These are phyloP conservation scores for Neocrepidodera transversa DNA, from an alignment of 2,888 invertebrate species.

Conservation along the genomic window DNA sequence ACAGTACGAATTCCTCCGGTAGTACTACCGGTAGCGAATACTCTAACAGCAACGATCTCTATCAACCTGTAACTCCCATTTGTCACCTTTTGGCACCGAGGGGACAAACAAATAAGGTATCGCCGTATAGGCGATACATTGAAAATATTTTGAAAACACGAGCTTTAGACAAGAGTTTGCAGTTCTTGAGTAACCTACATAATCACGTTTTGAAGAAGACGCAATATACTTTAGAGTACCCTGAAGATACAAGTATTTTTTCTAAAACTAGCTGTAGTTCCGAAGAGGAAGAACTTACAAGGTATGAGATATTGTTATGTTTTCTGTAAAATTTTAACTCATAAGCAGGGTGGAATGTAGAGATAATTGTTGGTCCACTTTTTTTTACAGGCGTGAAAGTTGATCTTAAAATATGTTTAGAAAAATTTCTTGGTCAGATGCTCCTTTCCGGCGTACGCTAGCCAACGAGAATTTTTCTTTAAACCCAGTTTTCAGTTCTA, in stretches of 20 bases:
- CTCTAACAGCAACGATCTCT: slow-evolving; percentile 49
- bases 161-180: slow-evolving; percentile 81
- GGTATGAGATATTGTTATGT: slow-evolving; percentile 59
- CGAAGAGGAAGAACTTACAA: slow-evolving; percentile 63
- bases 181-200: slow-evolving; percentile 78
- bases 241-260: slow-evolving; percentile 54
- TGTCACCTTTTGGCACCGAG: slow-evolving; percentile 53
- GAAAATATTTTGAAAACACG: slow-evolving; percentile 87
- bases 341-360: too few relatives aligned
- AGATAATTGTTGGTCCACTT: too few relatives aligned
- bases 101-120: slow-evolving; percentile 44
- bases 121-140: slow-evolving; percentile 75
- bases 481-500: too few relatives aligned
- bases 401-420: too few relatives aligned
- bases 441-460: too few relatives aligned
- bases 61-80: slow-evolving; percentile 61
- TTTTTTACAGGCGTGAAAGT: too few relatives aligned
- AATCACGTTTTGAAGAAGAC: slow-evolving; percentile 74
- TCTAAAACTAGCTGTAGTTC: slow-evolving; percentile 45
- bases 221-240: slow-evolving; percentile 72
- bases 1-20: slow-evolving; percentile 55
- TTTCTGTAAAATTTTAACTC: too few relatives aligned
- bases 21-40: slow-evolving; percentile 38
- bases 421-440: too few relatives aligned
- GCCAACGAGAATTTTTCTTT: too few relatives aligned